Percentiles rank a stretch among this genome's conserved stretches.
These are phyloP conservation scores for Heliothis virescens DNA, from an alignment of 1,140 invertebrate genomes.

Conservation along the genomic window DNA sequence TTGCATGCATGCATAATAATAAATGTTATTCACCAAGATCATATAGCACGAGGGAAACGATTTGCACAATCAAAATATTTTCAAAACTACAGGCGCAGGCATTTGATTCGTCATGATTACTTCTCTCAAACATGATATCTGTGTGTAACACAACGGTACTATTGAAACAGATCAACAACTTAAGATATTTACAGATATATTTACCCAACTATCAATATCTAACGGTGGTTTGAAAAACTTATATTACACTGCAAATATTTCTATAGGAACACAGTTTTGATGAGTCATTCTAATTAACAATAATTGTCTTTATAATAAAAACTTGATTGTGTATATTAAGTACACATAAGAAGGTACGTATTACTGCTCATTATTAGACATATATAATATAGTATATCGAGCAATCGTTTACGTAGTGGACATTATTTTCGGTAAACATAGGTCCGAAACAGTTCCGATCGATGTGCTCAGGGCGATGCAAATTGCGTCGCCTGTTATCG, in stretches of 20 bases:
- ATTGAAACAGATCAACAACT: constrained; percentile 32
- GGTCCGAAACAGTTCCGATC: constrained; percentile 66
- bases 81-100: constrained; percentile 49
- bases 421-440: constrained; percentile 75
- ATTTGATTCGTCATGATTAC: constrained; percentile 53
- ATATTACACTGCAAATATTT: constrained; percentile 14
- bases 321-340: background rate
- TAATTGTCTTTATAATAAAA: constrained; percentile 17
- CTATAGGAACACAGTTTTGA: constrained; percentile 3
- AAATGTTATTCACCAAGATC: constrained; percentile 76
- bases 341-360: background rate
- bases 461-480: constrained; percentile 76
- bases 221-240: constrained; percentile 23
- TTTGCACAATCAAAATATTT: constrained; percentile 51
- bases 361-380: constrained; percentile 20
- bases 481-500: constrained; percentile 82
- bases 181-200: constrained; percentile 27
- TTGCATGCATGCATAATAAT: constrained; percentile 73
- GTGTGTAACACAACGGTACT: constrained; percentile 30
- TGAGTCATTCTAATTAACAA: constrained; percentile 26
- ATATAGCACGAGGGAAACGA: constrained; percentile 71
- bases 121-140: constrained; percentile 15
- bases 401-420: constrained; percentile 29
- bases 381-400: constrained; percentile 11
- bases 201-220: constrained; percentile 28